These are phyloP conservation scores for Drosophila melanica DNA, from an alignment of 1,140 invertebrate genomes.

Conservation along the genomic window DNA sequence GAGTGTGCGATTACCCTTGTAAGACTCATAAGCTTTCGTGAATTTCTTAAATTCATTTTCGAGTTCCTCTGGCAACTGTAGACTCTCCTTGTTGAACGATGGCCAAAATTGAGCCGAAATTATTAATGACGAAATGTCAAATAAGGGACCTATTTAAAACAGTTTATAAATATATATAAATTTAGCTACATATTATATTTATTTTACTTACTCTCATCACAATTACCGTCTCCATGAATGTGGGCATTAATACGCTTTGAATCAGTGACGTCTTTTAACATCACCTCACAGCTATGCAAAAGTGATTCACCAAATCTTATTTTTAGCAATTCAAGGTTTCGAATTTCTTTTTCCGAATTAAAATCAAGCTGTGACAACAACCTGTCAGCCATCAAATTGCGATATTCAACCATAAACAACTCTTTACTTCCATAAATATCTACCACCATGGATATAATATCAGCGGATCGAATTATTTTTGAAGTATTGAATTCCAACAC, in stretches of 20 bases:
- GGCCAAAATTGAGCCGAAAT: conserved; percentile 99
- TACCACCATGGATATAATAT: conserved; percentile 99
- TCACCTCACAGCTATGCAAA: conserved; percentile 98
- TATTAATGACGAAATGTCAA: conserved; percentile 91
- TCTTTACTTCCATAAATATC: conserved; percentile 99
- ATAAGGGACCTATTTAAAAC: conserved; percentile 57
- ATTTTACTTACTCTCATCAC: conserved; percentile 60
- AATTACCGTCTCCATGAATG: conserved; percentile 87
- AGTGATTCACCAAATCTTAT: conserved; percentile 97
- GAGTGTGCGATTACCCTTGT: conserved; percentile 97
- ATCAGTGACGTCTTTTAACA: conserved; percentile 98
- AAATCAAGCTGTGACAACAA: conserved; percentile 94
- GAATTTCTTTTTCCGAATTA: conserved; percentile 96
- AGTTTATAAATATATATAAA: conserved; percentile 1
- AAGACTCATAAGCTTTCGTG: conserved; percentile 95
- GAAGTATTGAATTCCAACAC: conserved; percentile 70
- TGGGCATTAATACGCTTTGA: conserved; percentile 94
- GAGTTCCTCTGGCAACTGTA: conserved; percentile 93
- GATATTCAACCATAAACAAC: conserved; percentile 99
- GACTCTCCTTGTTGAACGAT: conserved; percentile 96
- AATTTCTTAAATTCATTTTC: conserved; percentile 93
- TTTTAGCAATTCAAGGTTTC: conserved; percentile 97
- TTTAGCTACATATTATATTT: background rate
- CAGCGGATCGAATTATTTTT: conserved; percentile 88
- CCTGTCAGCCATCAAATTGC: conserved; percentile 96